These are phyloP conservation scores for Arothron firmamentum DNA, from an alignment of 2,113 vertebrate species.

Conservation along the genomic window DNA sequence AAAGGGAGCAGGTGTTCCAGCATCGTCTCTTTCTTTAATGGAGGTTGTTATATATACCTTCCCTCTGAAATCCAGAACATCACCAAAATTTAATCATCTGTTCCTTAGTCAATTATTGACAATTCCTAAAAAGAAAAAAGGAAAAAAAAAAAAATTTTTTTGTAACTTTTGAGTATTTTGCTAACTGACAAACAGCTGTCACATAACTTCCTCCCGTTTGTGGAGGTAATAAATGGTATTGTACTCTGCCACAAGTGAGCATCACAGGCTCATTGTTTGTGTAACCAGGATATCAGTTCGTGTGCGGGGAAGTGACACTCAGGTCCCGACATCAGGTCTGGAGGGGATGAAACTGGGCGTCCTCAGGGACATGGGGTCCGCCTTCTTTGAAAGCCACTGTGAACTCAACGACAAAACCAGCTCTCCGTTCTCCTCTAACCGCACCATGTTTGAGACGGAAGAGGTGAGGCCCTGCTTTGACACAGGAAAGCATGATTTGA, in stretches of 20 bases:
- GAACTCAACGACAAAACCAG: slow-evolving; percentile 81
- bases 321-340: slow-evolving; percentile 61
- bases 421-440: slow-evolving; percentile 88
- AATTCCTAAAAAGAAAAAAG: too few relatives aligned
- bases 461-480: slow-evolving; percentile 70
- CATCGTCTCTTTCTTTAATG: too few relatives aligned
- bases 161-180: too few relatives aligned
- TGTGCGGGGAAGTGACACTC: slow-evolving; percentile 69
- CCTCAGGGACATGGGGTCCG: slow-evolving; percentile 74
- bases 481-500: neutral
- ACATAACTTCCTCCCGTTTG: too few relatives aligned
- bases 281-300: slow-evolving; percentile 68
- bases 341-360: slow-evolving; percentile 65
- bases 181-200: too few relatives aligned
- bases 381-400: slow-evolving; percentile 83
- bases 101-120: too few relatives aligned
- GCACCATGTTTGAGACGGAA: slow-evolving; percentile 91
- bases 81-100: too few relatives aligned
- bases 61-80: too few relatives aligned
- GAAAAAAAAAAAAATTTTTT: too few relatives aligned
- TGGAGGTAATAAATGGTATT: neutral
- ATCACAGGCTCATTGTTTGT: neutral
- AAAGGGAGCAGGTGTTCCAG: too few relatives aligned
- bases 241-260: neutral
- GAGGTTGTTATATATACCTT: too few relatives aligned